phyloP scores from a whole-genome alignment of 2,113 vertebrate species.

The Oxyura jamaicensis region DNA sequence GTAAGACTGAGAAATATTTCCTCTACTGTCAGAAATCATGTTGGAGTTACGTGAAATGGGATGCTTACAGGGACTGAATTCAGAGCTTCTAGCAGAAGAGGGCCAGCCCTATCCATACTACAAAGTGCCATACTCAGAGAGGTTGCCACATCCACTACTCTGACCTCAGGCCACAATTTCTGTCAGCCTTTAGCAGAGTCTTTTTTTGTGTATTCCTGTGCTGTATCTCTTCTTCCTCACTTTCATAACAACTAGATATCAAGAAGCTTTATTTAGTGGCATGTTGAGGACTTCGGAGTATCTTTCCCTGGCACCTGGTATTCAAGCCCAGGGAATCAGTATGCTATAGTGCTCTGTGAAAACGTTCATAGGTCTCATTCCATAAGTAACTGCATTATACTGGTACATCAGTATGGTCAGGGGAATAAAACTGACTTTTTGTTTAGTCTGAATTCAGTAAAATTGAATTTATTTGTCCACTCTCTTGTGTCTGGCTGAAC shows the following conservation, averaged over 20 bases:
- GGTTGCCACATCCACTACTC: neutral
- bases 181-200: neutral
- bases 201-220: neutral
- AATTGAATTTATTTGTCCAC: constrained; percentile 12
- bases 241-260: neutral
- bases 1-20: neutral
- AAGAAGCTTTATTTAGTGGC: neutral
- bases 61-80: neutral
- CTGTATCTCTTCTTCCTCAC: neutral
- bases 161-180: neutral
- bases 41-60: neutral
- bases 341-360: neutral
- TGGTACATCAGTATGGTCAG: neutral
- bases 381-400: neutral
- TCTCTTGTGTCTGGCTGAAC: neutral
- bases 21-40: neutral
- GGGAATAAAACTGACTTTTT: neutral
- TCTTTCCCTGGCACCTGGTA: neutral
- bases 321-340: neutral
- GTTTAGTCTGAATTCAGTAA: neutral
- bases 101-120: rapidly evolving
- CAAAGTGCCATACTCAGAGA: neutral
- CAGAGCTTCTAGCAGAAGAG: neutral
- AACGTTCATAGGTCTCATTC: neutral
- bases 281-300: neutral